phyloP scores from a whole-genome alignment of 2,888 invertebrate genomes.

The Agriotes lineatus region DNA sequence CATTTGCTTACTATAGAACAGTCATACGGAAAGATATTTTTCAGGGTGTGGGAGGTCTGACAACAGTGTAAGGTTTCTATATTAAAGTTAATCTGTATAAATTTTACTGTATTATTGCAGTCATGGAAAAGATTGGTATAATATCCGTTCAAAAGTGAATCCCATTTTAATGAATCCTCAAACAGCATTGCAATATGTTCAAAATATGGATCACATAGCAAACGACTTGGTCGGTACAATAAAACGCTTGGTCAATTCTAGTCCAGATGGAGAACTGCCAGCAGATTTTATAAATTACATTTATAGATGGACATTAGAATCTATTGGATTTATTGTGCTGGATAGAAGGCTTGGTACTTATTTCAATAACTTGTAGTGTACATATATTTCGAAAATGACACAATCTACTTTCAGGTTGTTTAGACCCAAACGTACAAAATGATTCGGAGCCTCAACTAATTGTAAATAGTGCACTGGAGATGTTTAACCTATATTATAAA shows the following conservation, averaged over 20 bases:
- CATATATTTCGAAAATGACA: not conserved
- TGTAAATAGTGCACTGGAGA: constrained; percentile 58
- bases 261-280: constrained; percentile 54
- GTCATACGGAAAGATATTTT: no score
- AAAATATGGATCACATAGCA: constrained; percentile 56
- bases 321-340: constrained; percentile 64
- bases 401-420: constrained; percentile 62
- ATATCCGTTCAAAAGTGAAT: constrained; percentile 68
- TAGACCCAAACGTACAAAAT: constrained; percentile 55
- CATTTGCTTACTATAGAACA: no score
- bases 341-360: constrained; percentile 58
- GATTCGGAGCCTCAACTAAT: constrained; percentile 64
- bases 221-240: constrained; percentile 54
- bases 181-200: constrained; percentile 55
- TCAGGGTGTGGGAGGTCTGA: no score
- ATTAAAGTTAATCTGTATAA: no score
- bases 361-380: not conserved
- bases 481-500: constrained; percentile 56
- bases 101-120: no score
- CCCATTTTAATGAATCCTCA: constrained; percentile 70
- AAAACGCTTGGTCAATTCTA: constrained; percentile 42
- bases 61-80: no score
- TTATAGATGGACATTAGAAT: constrained; percentile 76
- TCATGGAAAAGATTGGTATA: constrained; percentile 71
- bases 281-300: constrained; percentile 69